Base-by-base conservation (phyloP, 2,113 vertebrate species). In the Pelecanus crispus region DNA sequence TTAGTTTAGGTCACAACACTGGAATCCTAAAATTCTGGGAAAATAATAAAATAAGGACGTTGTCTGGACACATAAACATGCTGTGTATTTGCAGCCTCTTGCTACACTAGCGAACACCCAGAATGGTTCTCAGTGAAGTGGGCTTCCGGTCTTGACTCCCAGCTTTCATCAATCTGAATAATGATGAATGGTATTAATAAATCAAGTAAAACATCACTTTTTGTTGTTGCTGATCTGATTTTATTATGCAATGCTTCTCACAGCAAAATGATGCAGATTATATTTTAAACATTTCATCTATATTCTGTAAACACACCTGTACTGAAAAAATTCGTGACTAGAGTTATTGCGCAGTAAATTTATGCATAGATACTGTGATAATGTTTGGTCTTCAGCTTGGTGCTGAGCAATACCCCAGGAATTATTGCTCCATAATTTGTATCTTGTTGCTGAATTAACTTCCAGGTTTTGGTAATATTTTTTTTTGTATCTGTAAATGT, bases 361-460 rank as follows among this genome's bases (percentile, higher is more conserved):
- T 94, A 88, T 50, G 26, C 56, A 59, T 34, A 65, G 67, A 45
- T 89, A 62, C 17, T 81, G 11, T 31, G 47, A 75, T 55, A 65
- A 59, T 77, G 17, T 44, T 90, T 81, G 71, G 62, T 71, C 95
- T 97, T 96, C 79, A 65, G 38, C 59, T 92, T 90, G 81, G 44
- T 72, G 17, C 52, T 95, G 91, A 66, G 17, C 49, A 93, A 89
- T 25, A 67, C 44, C 7, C 7, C n/a, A 53, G 77, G 72, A 97
- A 67, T 92, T 96, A 95, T 70, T 81, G 31, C 16, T 86, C 68
- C 81, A 77, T 96, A 95, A 94, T 81, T 94, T 94, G 62, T 68
- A 65, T 91, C 56, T 45, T 93, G 63, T 90, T 94, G 68, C 45
- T 96, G 81, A 97, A 97, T 96, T 97, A 92, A 91, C 47, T 94